Base-by-base conservation (phyloP, 2,113 vertebrate species). In the Esox niger region DNA sequence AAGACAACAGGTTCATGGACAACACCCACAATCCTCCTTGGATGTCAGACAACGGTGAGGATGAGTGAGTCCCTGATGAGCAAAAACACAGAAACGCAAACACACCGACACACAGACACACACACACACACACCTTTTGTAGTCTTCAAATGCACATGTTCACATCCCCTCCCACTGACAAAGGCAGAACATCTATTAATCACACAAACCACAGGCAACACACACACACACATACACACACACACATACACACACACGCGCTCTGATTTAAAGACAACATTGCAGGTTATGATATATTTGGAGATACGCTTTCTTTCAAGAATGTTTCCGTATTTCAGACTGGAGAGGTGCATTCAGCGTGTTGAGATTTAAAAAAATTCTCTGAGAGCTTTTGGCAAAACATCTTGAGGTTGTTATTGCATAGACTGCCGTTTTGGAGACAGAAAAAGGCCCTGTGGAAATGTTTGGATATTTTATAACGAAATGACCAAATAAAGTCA, bases 401-500 rank as follows among this genome's bases (percentile, higher is more conserved):
- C 62, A 74, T 62, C 17, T 8, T 66, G 54, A 63, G 10, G 10
- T 38, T 75, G 73, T 78, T 77, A 61, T 68, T 77, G 69, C 62
- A 6, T 61, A 2, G 35, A 52, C 35, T 20, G 35, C 35, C 35
- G 15, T 38, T 38, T 38, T 38, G 61, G 30, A 2, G 66, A 71
- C 4, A 2, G 63, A 56, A 68, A 75, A 35, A 38, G 68, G 70
- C 80, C 82, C 75, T 82, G 81, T 85, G 84, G 72, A 80, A 71
- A 57, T 74, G 76, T 65, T 67, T 54, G 17, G 66, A 75, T 70
- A 78, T 3, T 31, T 33, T 6, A 60, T 21, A 32, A n/a, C 1
- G 6, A 80, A 82, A 82, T 65, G 68, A 70, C 73, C 70, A 71
- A 79, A 73, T 64, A 82, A 69, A 70, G 75, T 69, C 68, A 82